phyloP scores from a whole-genome alignment of 2,113 vertebrate genomes.

The Brachyhypopomus gauderio region DNA sequence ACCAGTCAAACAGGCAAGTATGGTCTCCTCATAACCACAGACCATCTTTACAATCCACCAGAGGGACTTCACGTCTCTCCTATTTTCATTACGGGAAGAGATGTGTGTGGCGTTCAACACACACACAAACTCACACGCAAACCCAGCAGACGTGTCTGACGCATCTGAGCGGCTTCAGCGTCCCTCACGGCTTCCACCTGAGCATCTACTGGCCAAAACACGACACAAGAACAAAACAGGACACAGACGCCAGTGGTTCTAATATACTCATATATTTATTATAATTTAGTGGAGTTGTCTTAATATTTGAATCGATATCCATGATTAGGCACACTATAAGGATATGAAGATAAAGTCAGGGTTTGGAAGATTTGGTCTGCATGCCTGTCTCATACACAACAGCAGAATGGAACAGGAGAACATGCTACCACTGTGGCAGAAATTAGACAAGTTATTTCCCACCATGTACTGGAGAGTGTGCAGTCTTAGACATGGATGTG shows the following conservation, averaged over 20 bases:
- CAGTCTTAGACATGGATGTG: not conserved
- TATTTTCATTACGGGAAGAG: not conserved
- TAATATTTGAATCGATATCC: slow-evolving; percentile 60
- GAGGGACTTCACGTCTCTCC: not conserved
- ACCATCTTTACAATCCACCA: not conserved
- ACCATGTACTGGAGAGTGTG: not conserved
- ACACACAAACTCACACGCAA: not conserved
- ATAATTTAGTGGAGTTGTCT: slow-evolving; percentile 48
- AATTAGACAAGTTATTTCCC: slow-evolving; percentile 31
- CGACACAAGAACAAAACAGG: not conserved
- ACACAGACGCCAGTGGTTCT: slow-evolving; percentile 25
- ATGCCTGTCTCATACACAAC: slow-evolving; percentile 62
- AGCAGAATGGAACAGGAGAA: slow-evolving; percentile 51
- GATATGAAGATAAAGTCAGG: slow-evolving; percentile 53
- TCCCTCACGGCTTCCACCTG: not conserved
- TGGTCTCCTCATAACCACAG: too few species aligned
- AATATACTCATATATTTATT: slow-evolving; percentile 63
- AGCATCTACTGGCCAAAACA: not conserved
- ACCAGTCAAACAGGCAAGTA: too few species aligned
- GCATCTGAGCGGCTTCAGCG: too few species aligned
- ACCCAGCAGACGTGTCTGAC: not conserved
- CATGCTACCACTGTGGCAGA: slow-evolving; percentile 58
- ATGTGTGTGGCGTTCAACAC: not conserved
- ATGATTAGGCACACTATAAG: slow-evolving; percentile 69
- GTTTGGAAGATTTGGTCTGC: slow-evolving; percentile 53